phyloP scores from a whole-genome alignment of 2,888 invertebrate species.

The Amphipoea lucens region DNA sequence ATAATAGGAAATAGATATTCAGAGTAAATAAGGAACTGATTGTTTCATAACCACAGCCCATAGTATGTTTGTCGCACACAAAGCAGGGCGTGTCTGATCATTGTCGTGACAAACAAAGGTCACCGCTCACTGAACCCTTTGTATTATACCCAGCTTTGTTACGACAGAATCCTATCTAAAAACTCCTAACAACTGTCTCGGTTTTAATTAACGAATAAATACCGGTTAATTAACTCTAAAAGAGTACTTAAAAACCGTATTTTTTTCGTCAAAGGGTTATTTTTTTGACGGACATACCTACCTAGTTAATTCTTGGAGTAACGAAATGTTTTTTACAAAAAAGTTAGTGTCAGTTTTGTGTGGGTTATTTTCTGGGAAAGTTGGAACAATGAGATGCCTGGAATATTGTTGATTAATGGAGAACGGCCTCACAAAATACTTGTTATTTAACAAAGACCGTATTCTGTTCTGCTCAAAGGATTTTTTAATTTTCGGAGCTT shows the following conservation, averaged over 20 bases:
- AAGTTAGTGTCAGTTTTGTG: neutral
- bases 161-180: slow-evolving; percentile 61
- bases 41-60: slow-evolving; percentile 31
- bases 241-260: slow-evolving; percentile 55
- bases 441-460: neutral
- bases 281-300: neutral
- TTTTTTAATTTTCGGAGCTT: neutral
- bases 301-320: neutral
- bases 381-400: slow-evolving; percentile 4
- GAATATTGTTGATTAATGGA: slow-evolving; percentile 17
- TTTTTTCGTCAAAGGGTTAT: slow-evolving; percentile 26
- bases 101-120: slow-evolving; percentile 66
- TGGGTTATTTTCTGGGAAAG: neutral
- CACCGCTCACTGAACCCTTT: slow-evolving; percentile 55
- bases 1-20: neutral
- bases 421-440: neutral
- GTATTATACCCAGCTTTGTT: slow-evolving; percentile 54
- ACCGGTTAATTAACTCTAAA: slow-evolving; percentile 66
- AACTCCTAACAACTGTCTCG: slow-evolving; percentile 66
- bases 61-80: slow-evolving; percentile 5
- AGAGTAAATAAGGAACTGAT: slow-evolving; percentile 12
- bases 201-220: slow-evolving; percentile 70
- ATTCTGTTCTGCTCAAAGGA: neutral
- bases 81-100: slow-evolving; percentile 27
- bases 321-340: neutral